These are phyloP conservation scores for Biston betularia DNA, from an alignment of 2,888 invertebrate species.

Conservation along the genomic window DNA sequence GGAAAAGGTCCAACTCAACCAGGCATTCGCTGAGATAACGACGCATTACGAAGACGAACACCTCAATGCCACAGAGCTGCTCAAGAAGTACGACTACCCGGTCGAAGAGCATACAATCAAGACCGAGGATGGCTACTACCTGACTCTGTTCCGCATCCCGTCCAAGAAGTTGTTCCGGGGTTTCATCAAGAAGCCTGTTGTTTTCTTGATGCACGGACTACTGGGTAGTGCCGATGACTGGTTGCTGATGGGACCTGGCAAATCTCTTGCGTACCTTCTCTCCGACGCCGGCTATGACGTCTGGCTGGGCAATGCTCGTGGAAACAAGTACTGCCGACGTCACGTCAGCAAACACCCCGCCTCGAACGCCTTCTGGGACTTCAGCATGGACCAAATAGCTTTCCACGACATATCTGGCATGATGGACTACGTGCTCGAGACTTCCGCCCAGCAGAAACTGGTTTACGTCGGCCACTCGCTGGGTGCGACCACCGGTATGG, in stretches of 20 bases:
- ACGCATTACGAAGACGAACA: conserved; percentile 55
- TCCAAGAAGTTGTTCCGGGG: conserved; percentile 57
- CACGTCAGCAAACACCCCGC: conserved; percentile 73
- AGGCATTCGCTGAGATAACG: conserved; percentile 52
- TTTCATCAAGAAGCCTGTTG: conserved; percentile 67
- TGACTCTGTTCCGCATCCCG: conserved; percentile 77
- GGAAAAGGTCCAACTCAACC: conserved; percentile 64
- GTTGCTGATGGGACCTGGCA: conserved; percentile 88
- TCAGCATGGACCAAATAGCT: conserved; percentile 77
- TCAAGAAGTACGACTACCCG: conserved; percentile 67
- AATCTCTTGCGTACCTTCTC: conserved; percentile 75
- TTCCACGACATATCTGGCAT: conserved; percentile 76
- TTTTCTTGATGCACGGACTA: conserved; percentile 88
- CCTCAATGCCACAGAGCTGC: conserved; percentile 67
- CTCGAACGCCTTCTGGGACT: conserved; percentile 76
- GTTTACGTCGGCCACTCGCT: conserved; percentile 74
- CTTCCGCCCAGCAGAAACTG: conserved; percentile 66
- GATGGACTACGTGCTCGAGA: conserved; percentile 72
- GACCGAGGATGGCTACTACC: conserved; percentile 77
- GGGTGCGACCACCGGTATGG: conserved; percentile 73
- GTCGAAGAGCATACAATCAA: conserved; percentile 71
- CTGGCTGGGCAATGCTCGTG: conserved; percentile 78
- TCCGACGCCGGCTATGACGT: conserved; percentile 77
- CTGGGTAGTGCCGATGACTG: conserved; percentile 89
- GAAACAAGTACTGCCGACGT: conserved; percentile 71